These are phyloP conservation scores for Amia ocellicauda DNA, from an alignment of 2,113 vertebrate species.

Conservation along the genomic window DNA sequence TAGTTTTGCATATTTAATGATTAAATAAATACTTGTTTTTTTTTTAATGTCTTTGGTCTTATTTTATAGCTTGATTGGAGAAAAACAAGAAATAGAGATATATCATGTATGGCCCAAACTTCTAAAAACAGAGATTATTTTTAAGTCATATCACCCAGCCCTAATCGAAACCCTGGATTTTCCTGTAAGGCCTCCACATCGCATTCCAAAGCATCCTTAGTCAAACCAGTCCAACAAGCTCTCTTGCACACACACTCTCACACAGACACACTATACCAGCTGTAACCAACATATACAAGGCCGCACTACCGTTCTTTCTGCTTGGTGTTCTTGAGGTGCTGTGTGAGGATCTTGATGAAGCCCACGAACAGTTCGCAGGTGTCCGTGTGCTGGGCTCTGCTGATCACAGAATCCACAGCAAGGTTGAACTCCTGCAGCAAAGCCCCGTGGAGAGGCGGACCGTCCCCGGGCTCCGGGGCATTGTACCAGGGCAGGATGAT, in stretches of 20 bases:
- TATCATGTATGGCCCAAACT: no score
- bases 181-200: no score
- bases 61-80: no score
- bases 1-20: no score
- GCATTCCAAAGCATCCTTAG: no score
- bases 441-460: constrained; percentile 56
- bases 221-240: no score
- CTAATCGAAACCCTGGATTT: no score
- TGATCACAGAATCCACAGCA: constrained; percentile 50
- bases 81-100: no score
- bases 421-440: constrained; percentile 55
- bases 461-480: constrained; percentile 41
- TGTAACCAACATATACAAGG: neutral
- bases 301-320: constrained; percentile 52
- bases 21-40: no score
- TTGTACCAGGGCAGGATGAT: constrained; percentile 58
- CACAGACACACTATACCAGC: neutral
- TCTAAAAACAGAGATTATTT: no score
- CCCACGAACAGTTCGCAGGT: constrained; percentile 50
- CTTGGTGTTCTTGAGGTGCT: constrained; percentile 60
- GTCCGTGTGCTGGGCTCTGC: constrained; percentile 47
- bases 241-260: constrained; percentile 16
- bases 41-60: no score
- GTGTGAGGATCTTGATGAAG: constrained; percentile 59
- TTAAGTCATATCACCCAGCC: no score